Percentiles rank a stretch among this genome's conserved stretches.
Evolutionary conservation across 2,113 vertebrate genomes (phyloP).

Genomic region (Burhinus oedicnemus): DNA sequence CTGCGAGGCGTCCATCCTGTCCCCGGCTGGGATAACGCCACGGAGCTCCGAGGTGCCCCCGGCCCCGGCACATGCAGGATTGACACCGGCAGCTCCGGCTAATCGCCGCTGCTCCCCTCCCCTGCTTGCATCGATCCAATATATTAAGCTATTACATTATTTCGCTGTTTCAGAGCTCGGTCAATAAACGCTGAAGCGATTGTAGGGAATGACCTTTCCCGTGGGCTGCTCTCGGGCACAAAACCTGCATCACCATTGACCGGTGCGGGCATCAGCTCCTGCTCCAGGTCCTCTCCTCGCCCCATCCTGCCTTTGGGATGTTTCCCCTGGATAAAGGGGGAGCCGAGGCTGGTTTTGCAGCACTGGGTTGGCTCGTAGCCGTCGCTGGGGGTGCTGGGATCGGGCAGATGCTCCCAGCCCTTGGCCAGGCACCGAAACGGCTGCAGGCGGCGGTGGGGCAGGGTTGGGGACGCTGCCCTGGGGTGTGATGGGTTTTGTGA

Average conservation of each 20-base stretch:
- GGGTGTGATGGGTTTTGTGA: background rate
- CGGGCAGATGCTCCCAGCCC: background rate
- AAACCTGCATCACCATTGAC: background rate
- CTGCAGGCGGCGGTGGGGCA: background rate
- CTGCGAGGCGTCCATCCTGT: accelerated
- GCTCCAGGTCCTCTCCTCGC: background rate
- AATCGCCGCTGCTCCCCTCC: accelerated
- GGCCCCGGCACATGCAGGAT: accelerated
- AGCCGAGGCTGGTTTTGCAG: background rate
- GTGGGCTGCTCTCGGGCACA: background rate
- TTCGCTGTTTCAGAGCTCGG: background rate
- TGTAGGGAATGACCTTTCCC: background rate
- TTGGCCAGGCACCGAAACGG: accelerated
- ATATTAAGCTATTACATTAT: conserved; percentile 29
- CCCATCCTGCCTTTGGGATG: background rate
- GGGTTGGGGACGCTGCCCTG: background rate
- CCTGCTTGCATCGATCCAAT: background rate
- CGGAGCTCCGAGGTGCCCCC: accelerated
- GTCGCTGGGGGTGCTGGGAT: background rate
- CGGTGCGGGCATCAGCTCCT: background rate
- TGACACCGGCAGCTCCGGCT: background rate
- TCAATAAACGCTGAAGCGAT: background rate
- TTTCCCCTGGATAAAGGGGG: background rate
- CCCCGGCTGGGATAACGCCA: background rate
- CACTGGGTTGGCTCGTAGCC: background rate